phyloP scores from a whole-genome alignment of 2,797 vertebrate species.

The Premnoplex brunnescens region DNA sequence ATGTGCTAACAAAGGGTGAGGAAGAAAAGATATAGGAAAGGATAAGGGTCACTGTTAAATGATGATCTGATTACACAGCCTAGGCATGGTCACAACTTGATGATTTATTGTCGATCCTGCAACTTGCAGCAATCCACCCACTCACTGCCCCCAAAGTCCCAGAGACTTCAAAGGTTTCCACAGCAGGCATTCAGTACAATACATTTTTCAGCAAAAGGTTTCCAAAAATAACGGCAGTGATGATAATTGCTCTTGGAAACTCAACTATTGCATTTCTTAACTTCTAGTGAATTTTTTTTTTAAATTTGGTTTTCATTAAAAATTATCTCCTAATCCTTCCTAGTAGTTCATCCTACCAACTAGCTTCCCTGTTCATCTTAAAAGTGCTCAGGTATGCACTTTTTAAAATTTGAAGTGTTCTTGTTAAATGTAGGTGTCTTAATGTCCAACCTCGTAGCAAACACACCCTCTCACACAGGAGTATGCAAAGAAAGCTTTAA shows the following conservation, averaged over 20 bases:
- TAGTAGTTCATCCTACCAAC: background rate
- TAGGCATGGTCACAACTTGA: background rate
- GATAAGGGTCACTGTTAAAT: background rate
- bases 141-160: background rate
- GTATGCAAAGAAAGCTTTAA: background rate
- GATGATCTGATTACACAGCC: background rate
- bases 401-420: background rate
- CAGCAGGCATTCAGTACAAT: background rate
- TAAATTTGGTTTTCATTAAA: background rate
- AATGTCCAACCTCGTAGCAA: background rate
- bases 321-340: background rate
- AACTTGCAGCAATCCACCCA: background rate
- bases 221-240: background rate
- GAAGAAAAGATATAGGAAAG: background rate
- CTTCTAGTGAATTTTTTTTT: background rate
- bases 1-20: background rate
- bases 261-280: background rate
- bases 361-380: background rate
- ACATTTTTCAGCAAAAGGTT: background rate
- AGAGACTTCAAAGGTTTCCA: background rate
- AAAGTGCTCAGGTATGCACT: background rate
- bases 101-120: background rate
- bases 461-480: background rate
- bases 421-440: background rate
- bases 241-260: background rate